These are phyloP conservation scores for Argopecten irradians DNA, from an alignment of 1,140 invertebrate genomes.

Conservation along the genomic window DNA sequence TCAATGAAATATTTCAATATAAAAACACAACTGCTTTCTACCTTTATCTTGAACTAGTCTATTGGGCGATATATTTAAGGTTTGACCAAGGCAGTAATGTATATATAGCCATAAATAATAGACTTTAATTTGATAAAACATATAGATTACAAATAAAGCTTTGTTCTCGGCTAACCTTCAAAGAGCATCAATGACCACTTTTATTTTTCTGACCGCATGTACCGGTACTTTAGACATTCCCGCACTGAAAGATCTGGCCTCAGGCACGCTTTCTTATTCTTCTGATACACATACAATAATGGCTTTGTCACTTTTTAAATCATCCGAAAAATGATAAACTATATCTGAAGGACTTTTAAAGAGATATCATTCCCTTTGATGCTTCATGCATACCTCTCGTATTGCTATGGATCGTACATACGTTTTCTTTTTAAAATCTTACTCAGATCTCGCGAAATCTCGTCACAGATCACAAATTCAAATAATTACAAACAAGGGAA, in stretches of 20 bases:
- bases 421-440: neutral
- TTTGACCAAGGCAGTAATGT: too few species aligned
- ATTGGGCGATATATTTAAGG: too few species aligned
- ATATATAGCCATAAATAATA: too few species aligned
- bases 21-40: too few species aligned
- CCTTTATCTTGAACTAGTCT: too few species aligned
- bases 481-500: neutral
- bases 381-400: neutral
- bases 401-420: neutral
- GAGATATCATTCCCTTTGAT: neutral
- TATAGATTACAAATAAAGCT: too few species aligned
- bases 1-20: too few species aligned
- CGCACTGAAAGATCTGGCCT: neutral
- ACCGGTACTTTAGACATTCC: neutral
- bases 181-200: neutral
- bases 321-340: neutral
- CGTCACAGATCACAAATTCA: conserved; percentile 15
- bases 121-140: too few species aligned
- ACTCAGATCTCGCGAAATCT: neutral
- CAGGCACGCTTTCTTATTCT: neutral
- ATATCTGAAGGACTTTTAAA: neutral
- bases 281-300: neutral
- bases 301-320: conserved; percentile 5
- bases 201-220: neutral
- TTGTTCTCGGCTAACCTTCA: neutral